These are phyloP conservation scores for human (Homo sapiens) DNA, from an alignment of 2,113 vertebrate species.

Conservation along the genomic window DNA sequence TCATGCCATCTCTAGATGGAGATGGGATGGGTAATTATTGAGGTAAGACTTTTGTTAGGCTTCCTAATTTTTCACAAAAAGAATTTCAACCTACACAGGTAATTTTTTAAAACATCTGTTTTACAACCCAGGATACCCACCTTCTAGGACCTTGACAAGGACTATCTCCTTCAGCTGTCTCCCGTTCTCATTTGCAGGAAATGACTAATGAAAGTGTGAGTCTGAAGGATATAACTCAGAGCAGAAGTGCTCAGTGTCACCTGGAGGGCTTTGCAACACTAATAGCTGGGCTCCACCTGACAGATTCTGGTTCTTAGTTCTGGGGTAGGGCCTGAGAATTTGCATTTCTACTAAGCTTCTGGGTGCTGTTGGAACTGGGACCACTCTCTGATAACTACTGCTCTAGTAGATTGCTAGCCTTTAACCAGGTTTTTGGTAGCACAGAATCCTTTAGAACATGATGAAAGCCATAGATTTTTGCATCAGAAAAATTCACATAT, in stretches of 20 bases:
- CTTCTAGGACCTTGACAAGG: not conserved
- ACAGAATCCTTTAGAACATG: not conserved
- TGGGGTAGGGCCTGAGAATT: not conserved
- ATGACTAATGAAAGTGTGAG: not conserved
- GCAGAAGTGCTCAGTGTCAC: not conserved
- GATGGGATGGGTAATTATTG: not conserved
- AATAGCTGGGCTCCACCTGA: not conserved
- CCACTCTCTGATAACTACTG: not conserved
- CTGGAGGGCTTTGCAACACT: not conserved
- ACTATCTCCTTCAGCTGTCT: not conserved
- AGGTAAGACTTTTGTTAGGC: not conserved
- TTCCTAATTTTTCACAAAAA: slow-evolving; percentile 30
- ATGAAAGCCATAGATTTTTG: not conserved
- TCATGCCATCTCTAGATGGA: not conserved
- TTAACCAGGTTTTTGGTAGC: not conserved
- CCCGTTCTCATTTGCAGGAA: not conserved
- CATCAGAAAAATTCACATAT: not conserved
- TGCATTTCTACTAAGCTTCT: not conserved
- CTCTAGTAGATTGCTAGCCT: not conserved
- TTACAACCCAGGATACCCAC: not conserved
- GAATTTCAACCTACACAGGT: not conserved
- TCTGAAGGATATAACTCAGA: not conserved
- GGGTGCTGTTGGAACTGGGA: not conserved
- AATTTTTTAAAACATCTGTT: not conserved
- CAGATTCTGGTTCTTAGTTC: not conserved